Evolutionary conservation across 2,888 invertebrate species (phyloP).

Genomic region (Hemistola chrysoprasaria): DNA sequence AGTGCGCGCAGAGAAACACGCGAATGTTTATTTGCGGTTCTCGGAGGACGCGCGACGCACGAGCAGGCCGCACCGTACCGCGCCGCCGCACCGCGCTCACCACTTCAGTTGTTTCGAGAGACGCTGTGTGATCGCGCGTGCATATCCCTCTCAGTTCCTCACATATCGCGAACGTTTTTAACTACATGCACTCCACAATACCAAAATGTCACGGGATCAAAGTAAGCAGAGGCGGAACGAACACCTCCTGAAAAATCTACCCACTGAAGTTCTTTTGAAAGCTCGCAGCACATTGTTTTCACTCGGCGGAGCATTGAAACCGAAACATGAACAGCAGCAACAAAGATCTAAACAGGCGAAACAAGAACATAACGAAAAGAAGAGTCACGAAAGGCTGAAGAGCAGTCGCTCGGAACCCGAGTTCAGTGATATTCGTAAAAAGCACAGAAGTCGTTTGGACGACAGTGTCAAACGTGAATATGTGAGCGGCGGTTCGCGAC

Average conservation of each 20-base stretch:
- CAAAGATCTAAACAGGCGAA: constrained; percentile 51
- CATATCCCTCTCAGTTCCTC: constrained; percentile 36
- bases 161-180: constrained; percentile 31
- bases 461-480: constrained; percentile 46
- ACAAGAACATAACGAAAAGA: constrained; percentile 73
- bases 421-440: constrained; percentile 60
- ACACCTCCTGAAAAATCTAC: constrained; percentile 68
- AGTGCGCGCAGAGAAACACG: constrained; percentile 44
- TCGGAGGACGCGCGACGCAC: constrained; percentile 63
- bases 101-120: constrained; percentile 66
- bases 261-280: constrained; percentile 69
- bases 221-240: constrained; percentile 67
- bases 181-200: constrained; percentile 37
- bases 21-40: constrained; percentile 74
- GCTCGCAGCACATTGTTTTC: constrained; percentile 73
- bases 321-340: constrained; percentile 56
- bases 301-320: constrained; percentile 71
- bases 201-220: constrained; percentile 67
- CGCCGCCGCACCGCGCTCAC: constrained; percentile 47
- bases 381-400: constrained; percentile 62
- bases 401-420: constrained; percentile 67
- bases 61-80: constrained; percentile 57
- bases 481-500: constrained; percentile 38
- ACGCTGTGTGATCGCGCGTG: constrained; percentile 45
- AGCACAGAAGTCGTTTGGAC: constrained; percentile 62